Base-by-base conservation (phyloP, 1,140 invertebrate genomes). In the Cheumatopsyche charites region DNA sequence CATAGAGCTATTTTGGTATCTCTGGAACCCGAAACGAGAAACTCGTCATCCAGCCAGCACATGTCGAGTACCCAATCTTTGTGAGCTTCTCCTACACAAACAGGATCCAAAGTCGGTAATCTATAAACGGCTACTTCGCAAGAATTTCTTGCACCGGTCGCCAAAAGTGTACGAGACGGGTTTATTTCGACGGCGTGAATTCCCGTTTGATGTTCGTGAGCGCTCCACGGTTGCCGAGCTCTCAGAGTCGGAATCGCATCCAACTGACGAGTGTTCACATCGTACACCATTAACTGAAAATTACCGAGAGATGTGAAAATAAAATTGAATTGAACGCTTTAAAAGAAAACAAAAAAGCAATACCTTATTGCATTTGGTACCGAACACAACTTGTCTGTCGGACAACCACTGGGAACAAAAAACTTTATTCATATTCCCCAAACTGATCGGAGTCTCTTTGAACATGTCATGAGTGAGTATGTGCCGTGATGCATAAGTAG, bases 371-470 rank as follows among this genome's bases (percentile, higher is more conserved):
- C 96, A 98, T 82, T 98, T 98, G 25, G 96, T 97, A 41, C 95
- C 95, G 83, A 97, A 95, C 2, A 97, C 94, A 70, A 98, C 93
- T 86, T 97, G 95, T 79, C 93, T 87, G 83, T 96, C 93, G 78
- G 93, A 95, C 15, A 98, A 86, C 96, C 96, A 98, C 82, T 97
- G 92, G 0, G 95, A 96, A 82, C 95, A 96, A 85, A 98, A 98
- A 49, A 98, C 92, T 87, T 98, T 98, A 83, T 98, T 97, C 83
- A 96, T 92, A 80, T 91, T 93, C 77, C 90, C 91, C 67, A 95
- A 85, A 80, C 87, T 90, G 78, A 95, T 88, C 2, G 92, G 88
- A 62, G 91, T 91, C 82, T 95, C 94, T 80, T 90, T 91, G 77
- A 94, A 90, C 87, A 95, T 90, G 82, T 94, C 92, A 80, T 95